Base-by-base conservation (phyloP, 2,888 invertebrate genomes). In the Oscheius sp. region DNA sequence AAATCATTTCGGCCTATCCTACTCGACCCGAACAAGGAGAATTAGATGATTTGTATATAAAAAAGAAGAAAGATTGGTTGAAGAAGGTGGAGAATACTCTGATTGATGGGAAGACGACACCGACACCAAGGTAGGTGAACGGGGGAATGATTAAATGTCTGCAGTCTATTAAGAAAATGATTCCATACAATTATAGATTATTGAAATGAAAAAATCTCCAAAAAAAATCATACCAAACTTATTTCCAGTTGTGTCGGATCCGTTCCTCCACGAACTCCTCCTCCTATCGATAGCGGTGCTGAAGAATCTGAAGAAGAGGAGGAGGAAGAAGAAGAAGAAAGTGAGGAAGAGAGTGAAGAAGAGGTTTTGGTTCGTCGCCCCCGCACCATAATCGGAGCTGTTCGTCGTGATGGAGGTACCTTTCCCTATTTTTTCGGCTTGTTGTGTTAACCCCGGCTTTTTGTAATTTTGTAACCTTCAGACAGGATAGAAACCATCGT, bases 241-340 rank as follows among this genome's bases (percentile, higher is more conserved):
- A n/a, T n/a, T n/a, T n/a, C n/a, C n/a, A 80, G 80, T 41, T 73
- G 72, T 28, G 74, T 74, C 5, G 81, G 80, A 9, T 78, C 78
- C 30, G 80, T 80, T 12, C 80, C 81, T 9, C 80, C 81, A 0
- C 68, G 81, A 9, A 75, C 76, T 9, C 81, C 81, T 38, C 81
- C 77, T 38, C 78, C 75, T n/a, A 64, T 75, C 36, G 72, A 75
- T 28, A 69, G 70, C 2, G 81, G 75, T 47, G 73, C 74, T 30
- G 81, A 81, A 63, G 76, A 80, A 20, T 73, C 76, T 5, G 80
- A 80, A 17, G 80, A 78, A 12, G 82, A 81, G 17, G 80, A 80
- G 26, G 82, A 82, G 41, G 80, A 80, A 32, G 81, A 78, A 9
- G 77, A 51, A 30, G 65, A 54, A n/a, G 47, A 59, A 20, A 69